phyloP scores from a whole-genome alignment of 53 echinoderm and acorn worm species.

The Luidia sarsii region DNA sequence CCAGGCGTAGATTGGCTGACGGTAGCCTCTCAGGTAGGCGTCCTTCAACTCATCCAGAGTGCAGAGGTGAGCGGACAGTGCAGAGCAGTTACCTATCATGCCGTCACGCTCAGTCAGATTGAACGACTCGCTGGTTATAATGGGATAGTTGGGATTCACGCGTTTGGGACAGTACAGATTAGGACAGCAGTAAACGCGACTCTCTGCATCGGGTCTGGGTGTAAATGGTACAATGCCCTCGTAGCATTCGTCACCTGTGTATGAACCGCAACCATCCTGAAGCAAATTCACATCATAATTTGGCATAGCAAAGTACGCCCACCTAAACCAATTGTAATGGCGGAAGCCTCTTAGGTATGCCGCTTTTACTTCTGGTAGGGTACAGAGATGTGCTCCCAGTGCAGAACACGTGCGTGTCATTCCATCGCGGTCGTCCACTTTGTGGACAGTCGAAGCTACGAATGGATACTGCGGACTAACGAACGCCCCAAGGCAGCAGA shows the following conservation, averaged over 20 bases:
- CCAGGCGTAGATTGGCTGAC: neutral
- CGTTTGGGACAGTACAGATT: neutral
- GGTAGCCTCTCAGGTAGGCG: constrained; percentile 27
- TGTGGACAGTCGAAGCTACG: neutral
- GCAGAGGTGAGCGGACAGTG: constrained; percentile 15
- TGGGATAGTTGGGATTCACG: neutral
- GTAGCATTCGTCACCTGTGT: neutral
- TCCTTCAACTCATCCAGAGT: constrained; percentile 35
- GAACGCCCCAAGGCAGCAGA: neutral
- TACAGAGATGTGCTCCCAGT: constrained; percentile 7
- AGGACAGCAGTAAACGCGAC: neutral
- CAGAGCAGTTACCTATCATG: neutral
- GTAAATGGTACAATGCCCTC: constrained; percentile 18
- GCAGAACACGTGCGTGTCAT: neutral
- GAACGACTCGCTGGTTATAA: neutral
- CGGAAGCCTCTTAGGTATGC: neutral
- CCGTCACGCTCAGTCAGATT: neutral
- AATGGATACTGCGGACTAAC: constrained; percentile 2
- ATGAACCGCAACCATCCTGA: neutral
- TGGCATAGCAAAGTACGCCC: neutral
- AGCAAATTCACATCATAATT: neutral
- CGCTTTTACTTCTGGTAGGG: constrained; percentile 14
- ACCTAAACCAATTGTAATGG: no score
- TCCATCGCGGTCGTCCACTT: neutral
- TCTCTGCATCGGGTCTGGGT: neutral